Evolutionary conservation across 2,888 invertebrate genomes (phyloP).

Genomic region (Gasteruption jaculator): DNA sequence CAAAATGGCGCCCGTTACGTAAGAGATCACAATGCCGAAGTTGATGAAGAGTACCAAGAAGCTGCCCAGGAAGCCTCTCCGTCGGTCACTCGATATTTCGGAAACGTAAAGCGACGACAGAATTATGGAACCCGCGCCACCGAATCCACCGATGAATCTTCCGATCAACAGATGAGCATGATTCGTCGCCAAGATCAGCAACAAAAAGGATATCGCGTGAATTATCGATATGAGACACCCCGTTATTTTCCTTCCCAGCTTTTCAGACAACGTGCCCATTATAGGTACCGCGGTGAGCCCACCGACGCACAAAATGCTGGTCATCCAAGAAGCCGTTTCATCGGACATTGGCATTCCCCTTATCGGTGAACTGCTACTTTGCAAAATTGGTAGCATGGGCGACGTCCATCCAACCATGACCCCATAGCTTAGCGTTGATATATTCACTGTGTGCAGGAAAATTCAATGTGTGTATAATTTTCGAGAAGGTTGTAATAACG

Average conservation of each 20-base stretch:
- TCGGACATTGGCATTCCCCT: conserved; percentile 52
- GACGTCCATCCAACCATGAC: conserved; percentile 59
- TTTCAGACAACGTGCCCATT: conserved; percentile 53
- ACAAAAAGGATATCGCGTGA: conserved; percentile 58
- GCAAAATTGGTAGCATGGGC: conserved; percentile 54
- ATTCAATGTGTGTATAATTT: no score
- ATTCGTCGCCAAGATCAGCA: conserved; percentile 54
- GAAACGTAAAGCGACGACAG: conserved; percentile 61
- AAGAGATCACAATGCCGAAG: conserved; percentile 49
- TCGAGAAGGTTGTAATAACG: background rate
- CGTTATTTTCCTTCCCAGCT: conserved; percentile 56
- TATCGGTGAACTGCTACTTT: conserved; percentile 50
- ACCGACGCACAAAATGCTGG: conserved; percentile 57
- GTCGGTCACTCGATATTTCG: conserved; percentile 59
- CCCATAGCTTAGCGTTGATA: conserved; percentile 47
- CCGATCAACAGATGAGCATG: conserved; percentile 53
- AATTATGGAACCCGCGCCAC: conserved; percentile 56
- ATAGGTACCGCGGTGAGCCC: conserved; percentile 54
- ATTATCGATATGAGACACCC: conserved; percentile 57
- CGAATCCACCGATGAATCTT: conserved; percentile 59
- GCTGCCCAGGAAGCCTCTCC: conserved; percentile 57
- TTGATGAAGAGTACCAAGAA: conserved; percentile 54
- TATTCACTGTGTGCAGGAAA: conserved; percentile 43
- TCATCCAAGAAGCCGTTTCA: conserved; percentile 55
- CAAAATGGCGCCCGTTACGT: conserved; percentile 49